Evolutionary conservation across 2,113 vertebrate species (phyloP), one percentile per base, ranked within the genome.

Genomic region (Paratilapia polleni): DNA sequence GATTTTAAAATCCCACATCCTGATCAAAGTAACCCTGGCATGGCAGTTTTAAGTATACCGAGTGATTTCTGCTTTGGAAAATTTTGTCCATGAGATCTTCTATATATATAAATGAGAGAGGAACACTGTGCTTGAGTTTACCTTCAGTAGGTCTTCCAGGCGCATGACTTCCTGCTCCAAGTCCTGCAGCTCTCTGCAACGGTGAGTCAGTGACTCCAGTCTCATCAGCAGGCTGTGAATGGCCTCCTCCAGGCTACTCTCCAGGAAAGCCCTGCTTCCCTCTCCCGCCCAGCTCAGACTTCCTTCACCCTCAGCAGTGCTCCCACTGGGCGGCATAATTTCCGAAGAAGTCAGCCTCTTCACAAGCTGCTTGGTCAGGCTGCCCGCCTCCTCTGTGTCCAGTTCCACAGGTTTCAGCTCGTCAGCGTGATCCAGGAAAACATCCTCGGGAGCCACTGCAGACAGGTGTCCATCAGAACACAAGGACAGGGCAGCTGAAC

Each of bases 331-430:
- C 0, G 96, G 89, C 36, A 36, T 79, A 6, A 93, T 95, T 74
- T 99, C 98, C 0, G 96, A 92, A 0, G 98, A 98, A 0, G 97
- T 97, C 28, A 99, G 97, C 92, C 98, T 97, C 94, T 97, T 97
- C 47, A 99, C 98, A 15, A 99, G 96, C 93, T 99, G 99, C 88
- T 97, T 96, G 0, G 98, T 99, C 91, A 99, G 94, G 92, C 97
- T 99, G 19, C 98, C 98, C 0, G 88, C 87, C 84, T 98, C 98
- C 34, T 95, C 97, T 4, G 96, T 94, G 91, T 99, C 99, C 94
- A 99, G 95, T 78, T 99, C 98, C 91, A 99, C 97, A 0, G 99
- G 99, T 89, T 99, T 99, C 38, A 99, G 95, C 81, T 99, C 98
- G 1, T 95, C 95, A 0, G 82, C 88, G 0, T 95, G 81, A 82